phyloP scores from a whole-genome alignment of 2,113 vertebrate genomes.

The Heloderma charlesbogerti region DNA sequence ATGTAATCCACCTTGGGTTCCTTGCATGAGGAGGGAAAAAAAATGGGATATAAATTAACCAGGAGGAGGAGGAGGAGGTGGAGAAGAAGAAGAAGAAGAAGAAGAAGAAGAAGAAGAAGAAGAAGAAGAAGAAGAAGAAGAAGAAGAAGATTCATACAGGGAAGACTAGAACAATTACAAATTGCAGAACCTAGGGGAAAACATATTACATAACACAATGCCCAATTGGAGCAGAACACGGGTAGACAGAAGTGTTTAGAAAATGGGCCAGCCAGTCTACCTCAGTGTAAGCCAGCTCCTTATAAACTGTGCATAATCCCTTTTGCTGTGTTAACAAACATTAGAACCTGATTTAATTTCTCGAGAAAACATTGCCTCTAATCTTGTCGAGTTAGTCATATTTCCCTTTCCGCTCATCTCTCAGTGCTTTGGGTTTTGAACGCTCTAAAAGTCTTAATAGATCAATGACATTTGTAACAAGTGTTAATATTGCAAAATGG shows the following conservation, averaged over 20 bases:
- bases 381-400: conserved; percentile 75
- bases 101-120: no score
- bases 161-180: no score
- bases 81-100: no score
- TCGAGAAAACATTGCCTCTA: conserved; percentile 68
- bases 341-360: conserved; percentile 68
- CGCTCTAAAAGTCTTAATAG: conserved; percentile 82
- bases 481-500: conserved; percentile 83
- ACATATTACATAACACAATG: no score
- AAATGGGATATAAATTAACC: no score
- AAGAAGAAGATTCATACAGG: no score
- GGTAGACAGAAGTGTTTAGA: background rate
- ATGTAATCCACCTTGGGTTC: no score
- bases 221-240: background rate
- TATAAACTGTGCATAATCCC: conserved; percentile 42
- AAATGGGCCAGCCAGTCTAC: background rate
- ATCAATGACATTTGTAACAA: conserved; percentile 86
- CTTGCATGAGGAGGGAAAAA: no score
- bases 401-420: conserved; percentile 67
- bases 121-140: no score
- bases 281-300: background rate
- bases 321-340: conserved; percentile 53
- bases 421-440: conserved; percentile 79
- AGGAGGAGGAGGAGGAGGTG: no score
- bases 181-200: no score